Conservation (phyloP, 2,113 vertebrate genomes). For the Eira barbara region DNA sequence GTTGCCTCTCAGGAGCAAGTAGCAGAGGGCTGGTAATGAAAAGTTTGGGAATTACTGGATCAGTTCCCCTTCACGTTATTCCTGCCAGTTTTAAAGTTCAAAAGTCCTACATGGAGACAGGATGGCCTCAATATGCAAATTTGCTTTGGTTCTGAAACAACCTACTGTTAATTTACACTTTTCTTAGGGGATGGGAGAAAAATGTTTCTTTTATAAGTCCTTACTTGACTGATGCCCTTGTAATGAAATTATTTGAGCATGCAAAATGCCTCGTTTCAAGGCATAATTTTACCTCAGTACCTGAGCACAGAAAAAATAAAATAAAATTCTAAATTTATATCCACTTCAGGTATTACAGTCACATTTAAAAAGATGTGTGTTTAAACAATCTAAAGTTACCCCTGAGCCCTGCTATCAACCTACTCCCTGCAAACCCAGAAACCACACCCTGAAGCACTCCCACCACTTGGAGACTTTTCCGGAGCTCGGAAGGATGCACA, state of each 20-base stretch:
- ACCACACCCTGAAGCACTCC: not conserved
- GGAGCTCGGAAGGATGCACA: rapidly evolving
- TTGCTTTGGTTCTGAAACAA: not conserved
- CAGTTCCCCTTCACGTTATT: not conserved
- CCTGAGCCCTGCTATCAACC: not conserved
- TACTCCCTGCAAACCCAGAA: not conserved
- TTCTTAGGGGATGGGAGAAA: rapidly evolving
- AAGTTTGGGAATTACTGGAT: not conserved
- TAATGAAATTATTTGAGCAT: no score
- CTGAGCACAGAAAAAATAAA: not conserved
- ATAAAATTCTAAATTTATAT: not conserved
- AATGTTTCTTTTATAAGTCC: not conserved
- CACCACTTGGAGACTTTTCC: not conserved
- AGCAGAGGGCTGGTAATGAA: not conserved
- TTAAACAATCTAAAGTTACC: not conserved
- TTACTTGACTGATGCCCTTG: rapidly evolving
- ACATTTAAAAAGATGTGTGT: not conserved
- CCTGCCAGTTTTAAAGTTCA: not conserved
- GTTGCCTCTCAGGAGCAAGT: not conserved
- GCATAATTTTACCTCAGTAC: not conserved
- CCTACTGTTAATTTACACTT: not conserved
- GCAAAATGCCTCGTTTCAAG: not conserved
- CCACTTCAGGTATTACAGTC: not conserved
- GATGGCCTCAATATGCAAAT: rapidly evolving
- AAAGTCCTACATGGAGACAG: not conserved